Percentiles rank a stretch among this genome's conserved stretches.
Evolutionary conservation across 2,888 invertebrate genomes (phyloP).

Genomic region (Eristalis intricaria): DNA sequence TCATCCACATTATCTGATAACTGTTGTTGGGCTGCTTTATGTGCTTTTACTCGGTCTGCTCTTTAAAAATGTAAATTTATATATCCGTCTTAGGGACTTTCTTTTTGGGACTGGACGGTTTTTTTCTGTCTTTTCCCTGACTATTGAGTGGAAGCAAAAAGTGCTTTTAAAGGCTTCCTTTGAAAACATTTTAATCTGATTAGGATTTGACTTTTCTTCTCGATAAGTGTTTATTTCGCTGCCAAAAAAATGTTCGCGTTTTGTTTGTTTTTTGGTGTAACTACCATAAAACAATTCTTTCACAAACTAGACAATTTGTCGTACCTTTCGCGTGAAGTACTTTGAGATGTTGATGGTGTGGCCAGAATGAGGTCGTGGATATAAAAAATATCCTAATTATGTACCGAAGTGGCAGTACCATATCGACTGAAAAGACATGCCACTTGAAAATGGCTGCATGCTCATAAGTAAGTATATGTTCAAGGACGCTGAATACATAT

Average conservation of each 20-base stretch:
- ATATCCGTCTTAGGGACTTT: constrained; percentile 5
- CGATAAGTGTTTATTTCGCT: constrained; percentile 38
- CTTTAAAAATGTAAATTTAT: constrained; percentile 40
- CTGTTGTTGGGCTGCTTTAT: constrained; percentile 12
- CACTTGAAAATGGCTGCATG: too few species aligned
- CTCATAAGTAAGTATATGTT: too few species aligned
- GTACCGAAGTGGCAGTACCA: too few species aligned
- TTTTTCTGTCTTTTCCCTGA: constrained; percentile 14
- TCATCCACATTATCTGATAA: constrained; percentile 31
- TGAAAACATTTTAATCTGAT: constrained; percentile 45
- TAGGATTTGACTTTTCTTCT: constrained; percentile 41
- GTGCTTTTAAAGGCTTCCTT: constrained; percentile 23
- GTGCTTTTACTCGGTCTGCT: not conserved
- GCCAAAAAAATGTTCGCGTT: not conserved
- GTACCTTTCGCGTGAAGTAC: not conserved
- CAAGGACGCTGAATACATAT: too few species aligned
- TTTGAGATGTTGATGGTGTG: not conserved
- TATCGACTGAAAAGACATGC: too few species aligned
- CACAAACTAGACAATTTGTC: not conserved
- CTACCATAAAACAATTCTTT: not conserved
- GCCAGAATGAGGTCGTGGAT: not conserved
- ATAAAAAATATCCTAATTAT: not conserved
- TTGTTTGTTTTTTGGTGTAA: not conserved
- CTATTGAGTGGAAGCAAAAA: not conserved
- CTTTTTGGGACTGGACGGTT: constrained; percentile 14